Evolutionary conservation across 2,888 invertebrate species (phyloP).

Genomic region (Idaea biselata): DNA sequence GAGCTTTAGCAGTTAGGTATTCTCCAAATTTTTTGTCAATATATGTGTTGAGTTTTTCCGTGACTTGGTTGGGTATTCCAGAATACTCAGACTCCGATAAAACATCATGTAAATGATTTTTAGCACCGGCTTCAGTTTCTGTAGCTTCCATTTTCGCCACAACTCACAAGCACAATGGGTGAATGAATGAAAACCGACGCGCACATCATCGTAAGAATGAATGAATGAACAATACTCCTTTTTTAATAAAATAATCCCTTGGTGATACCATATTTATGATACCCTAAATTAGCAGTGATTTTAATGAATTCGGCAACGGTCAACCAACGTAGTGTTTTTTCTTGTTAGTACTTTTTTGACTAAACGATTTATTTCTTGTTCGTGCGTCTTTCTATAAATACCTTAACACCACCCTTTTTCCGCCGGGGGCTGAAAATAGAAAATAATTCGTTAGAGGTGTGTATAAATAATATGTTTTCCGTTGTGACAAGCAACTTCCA

Average conservation of each 20-base stretch:
- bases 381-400: too few relatives aligned
- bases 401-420: too few relatives aligned
- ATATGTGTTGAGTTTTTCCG: conserved; percentile 81
- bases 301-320: too few relatives aligned
- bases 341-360: too few relatives aligned
- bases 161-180: conserved; percentile 11
- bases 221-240: too few relatives aligned
- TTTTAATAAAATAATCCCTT: too few relatives aligned
- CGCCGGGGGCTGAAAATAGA: not conserved
- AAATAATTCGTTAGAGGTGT: not conserved
- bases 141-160: conserved; percentile 69
- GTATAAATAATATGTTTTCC: not conserved
- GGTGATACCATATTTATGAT: not conserved
- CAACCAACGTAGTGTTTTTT: too few relatives aligned
- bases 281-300: conserved; percentile 2
- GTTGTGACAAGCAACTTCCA: not conserved
- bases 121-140: conserved; percentile 64
- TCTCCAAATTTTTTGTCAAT: conserved; percentile 84
- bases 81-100: conserved; percentile 66
- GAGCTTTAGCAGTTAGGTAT: conserved; percentile 86
- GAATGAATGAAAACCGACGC: conserved; percentile 4
- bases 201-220: not conserved
- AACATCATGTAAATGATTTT: conserved; percentile 70
- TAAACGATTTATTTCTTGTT: too few relatives aligned
- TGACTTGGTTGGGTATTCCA: conserved; percentile 53